phyloP scores from a whole-genome alignment of 1,140 invertebrate species.

The Caerostris extrusa region DNA sequence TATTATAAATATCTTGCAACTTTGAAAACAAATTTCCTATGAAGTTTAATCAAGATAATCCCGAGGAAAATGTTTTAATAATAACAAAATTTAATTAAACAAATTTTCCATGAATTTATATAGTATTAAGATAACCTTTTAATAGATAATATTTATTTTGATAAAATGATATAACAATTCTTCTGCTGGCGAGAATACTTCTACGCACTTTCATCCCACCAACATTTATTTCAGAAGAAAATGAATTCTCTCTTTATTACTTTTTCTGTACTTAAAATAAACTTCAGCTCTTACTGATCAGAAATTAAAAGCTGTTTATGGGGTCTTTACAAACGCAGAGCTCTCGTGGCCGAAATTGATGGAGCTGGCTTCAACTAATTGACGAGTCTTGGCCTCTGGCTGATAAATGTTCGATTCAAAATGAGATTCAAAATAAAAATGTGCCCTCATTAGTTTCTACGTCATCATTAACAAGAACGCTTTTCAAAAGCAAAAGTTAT shows the following conservation, averaged over 20 bases:
- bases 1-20: no score
- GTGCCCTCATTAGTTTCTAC: neutral
- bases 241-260: conserved; percentile 14
- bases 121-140: no score
- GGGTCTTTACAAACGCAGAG: neutral
- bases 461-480: neutral
- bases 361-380: neutral
- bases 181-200: neutral
- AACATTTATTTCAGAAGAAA: neutral
- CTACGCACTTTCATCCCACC: neutral
- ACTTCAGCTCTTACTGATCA: neutral
- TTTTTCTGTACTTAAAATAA: neutral
- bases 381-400: neutral
- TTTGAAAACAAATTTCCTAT: no score
- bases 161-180: no score
- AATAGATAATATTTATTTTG: no score
- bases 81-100: no score
- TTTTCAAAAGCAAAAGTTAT: neutral
- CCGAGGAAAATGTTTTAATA: no score
- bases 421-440: neutral
- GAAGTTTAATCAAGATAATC: no score
- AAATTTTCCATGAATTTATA: no score
- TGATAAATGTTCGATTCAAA: neutral
- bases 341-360: neutral
- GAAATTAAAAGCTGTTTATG: conserved; percentile 7